These are phyloP conservation scores for Bimastos eiseni DNA, from an alignment of 2,888 invertebrate species.

Conservation along the genomic window DNA sequence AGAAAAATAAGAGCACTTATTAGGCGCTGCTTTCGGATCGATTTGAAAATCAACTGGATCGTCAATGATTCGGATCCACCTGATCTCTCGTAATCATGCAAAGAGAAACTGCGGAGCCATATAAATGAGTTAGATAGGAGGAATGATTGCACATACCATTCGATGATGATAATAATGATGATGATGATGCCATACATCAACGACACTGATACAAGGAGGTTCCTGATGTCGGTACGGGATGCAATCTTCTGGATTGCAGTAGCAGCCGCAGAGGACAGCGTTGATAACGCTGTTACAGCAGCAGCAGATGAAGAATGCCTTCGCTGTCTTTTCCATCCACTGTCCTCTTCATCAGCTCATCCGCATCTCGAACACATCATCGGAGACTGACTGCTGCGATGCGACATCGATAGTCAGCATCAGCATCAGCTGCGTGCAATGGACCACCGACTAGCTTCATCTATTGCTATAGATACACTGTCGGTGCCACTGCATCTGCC, in stretches of 20 bases:
- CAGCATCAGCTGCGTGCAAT: not conserved
- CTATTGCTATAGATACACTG: not conserved
- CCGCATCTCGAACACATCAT: not conserved
- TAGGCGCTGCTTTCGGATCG: no score
- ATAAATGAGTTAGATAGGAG: no score
- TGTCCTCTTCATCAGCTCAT: not conserved
- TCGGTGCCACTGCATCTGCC: not conserved
- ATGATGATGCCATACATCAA: not conserved
- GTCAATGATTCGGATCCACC: no score
- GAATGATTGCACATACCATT: not conserved
- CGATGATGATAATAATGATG: not conserved
- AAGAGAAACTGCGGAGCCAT: not conserved
- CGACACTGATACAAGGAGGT: not conserved
- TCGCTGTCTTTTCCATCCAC: not conserved
- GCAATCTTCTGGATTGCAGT: not conserved
- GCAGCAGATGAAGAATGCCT: not conserved
- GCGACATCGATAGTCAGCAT: not conserved
- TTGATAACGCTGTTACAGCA: conserved; percentile 4
- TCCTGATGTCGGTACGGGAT: not conserved
- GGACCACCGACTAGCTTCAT: conserved; percentile 4
- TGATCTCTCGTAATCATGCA: not conserved
- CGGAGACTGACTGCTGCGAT: not conserved
- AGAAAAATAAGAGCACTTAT: no score
- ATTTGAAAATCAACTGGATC: no score
- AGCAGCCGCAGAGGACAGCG: not conserved